A percentile compares a stretch with the other conserved stretches of the same genome.
Conservation (phyloP, 2,113 vertebrate species). For the Macrotis lagotis region DNA sequence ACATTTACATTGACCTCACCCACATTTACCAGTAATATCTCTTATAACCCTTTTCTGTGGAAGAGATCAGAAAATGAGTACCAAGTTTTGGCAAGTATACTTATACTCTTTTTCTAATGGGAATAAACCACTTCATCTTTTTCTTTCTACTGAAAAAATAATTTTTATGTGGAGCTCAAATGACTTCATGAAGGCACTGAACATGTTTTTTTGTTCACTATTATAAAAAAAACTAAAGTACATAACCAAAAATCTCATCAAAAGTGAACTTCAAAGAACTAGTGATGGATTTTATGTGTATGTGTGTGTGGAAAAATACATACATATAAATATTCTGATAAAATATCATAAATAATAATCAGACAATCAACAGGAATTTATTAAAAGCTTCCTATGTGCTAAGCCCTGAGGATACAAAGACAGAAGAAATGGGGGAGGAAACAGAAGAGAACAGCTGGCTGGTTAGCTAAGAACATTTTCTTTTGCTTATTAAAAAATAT, state of each 20-base stretch:
- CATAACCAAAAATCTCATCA: background rate
- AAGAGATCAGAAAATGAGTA: conserved; percentile 46
- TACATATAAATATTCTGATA: background rate
- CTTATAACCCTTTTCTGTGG: background rate
- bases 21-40: conserved; percentile 16
- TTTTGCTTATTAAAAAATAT: background rate
- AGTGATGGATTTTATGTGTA: background rate
- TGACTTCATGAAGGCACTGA: background rate
- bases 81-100: background rate
- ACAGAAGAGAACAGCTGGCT: background rate
- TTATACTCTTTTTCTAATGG: background rate
- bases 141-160: conserved; percentile 37
- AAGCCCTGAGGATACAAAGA: background rate
- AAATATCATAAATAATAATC: background rate
- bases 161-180: background rate
- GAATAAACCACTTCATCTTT: background rate
- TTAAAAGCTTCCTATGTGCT: background rate
- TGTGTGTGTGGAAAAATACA: background rate
- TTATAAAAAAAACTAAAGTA: background rate
- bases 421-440: background rate
- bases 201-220: background rate
- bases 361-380: background rate
- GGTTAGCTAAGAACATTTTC: background rate
- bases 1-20: conserved; percentile 20
- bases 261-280: background rate